Evolutionary conservation across 2,888 invertebrate species (phyloP), one percentile per base, ranked within the genome.

Genomic region (Cabera pusaria): DNA sequence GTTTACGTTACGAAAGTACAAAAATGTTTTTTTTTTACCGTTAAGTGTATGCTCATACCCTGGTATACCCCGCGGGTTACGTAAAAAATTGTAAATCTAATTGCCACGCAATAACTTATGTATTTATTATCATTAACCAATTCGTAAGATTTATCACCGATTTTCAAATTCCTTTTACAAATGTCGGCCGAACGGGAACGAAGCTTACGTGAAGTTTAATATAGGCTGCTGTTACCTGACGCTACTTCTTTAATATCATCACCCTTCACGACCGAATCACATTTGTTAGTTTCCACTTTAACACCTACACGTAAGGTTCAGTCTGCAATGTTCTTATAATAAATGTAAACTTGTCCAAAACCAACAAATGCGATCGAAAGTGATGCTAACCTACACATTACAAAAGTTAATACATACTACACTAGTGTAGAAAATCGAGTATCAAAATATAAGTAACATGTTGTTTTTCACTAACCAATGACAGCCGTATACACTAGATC

Each of bases 381-480:
- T 62, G 62, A 63, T 59, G 60, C 61, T 61, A 69, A 66, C 62
- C 68, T 79, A 85, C 72, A 72, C 74, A 69, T n/a, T 70, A 79
- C 78, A 73, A 76, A 81, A 78, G 26, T 79, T 76, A 75, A 76
- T 14, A n/a, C n/a, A n/a, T 73, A 80, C 84, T 78, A 81, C 80
- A 57, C 72, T 76, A 78, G 72, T 86, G 81, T 88, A 87, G 83
- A 88, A 88, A 87, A 88, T 85, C 82, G 81, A 87, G 75, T 88
- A 88, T 88, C 87, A 88, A 88, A 88, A 88, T 87, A 87, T 87
- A 84, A 84, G 82, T 81, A 84, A 86, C 84, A 81, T 71, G 71
- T 76, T 76, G 68, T 79, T 83, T 83, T 67, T 88, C 88, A 88
- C 88, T 88, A 88, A 88, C 88, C 88, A 78, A 84, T 82, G 67